phyloP scores from a whole-genome alignment of 2,113 vertebrate genomes.

The Gallinago undulata region DNA sequence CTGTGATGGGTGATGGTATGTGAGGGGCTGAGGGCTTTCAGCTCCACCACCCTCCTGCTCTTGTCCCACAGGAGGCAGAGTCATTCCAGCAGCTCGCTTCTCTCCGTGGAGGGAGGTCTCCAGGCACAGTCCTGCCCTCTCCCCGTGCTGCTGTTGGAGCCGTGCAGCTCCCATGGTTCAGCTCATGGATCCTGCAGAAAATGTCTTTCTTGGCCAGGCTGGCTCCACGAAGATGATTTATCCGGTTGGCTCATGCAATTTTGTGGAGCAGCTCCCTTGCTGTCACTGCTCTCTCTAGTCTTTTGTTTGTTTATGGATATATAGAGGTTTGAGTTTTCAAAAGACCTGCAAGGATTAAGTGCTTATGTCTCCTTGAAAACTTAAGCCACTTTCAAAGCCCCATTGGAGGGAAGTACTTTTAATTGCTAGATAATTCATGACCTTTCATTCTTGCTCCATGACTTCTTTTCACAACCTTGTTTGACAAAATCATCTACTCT shows the following conservation, averaged over 20 bases:
- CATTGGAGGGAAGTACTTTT: not conserved
- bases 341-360: not conserved
- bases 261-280: not conserved
- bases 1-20: not conserved
- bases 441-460: not conserved
- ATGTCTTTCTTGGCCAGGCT: not conserved
- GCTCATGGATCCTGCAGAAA: not conserved
- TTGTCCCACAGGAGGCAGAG: not conserved
- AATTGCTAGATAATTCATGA: not conserved
- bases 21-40: not conserved
- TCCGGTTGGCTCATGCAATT: not conserved
- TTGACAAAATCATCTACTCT: not conserved
- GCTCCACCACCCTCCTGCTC: not conserved
- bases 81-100: not conserved
- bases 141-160: not conserved
- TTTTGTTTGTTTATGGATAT: not conserved
- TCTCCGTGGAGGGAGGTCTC: not conserved
- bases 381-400: not conserved
- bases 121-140: not conserved
- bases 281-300: not conserved
- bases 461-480: not conserved
- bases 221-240: not conserved
- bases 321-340: not conserved
- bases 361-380: not conserved
- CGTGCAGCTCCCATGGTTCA: not conserved